Evolutionary conservation across 53 echinoderm and acorn worm genomes (phyloP).

Genomic region (Holothuria leucospilota): DNA sequence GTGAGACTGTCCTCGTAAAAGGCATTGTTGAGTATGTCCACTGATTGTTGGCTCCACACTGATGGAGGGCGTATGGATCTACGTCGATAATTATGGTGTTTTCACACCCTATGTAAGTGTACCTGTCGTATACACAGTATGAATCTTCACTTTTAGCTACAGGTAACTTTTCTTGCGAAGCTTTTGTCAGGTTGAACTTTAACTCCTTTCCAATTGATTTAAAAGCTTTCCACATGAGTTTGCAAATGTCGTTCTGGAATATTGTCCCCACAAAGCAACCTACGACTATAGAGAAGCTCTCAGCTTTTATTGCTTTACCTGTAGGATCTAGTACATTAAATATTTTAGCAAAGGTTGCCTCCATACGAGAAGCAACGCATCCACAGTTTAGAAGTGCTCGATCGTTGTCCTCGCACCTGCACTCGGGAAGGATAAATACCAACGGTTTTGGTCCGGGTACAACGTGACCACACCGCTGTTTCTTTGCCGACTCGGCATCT

Average conservation of each 20-base stretch:
- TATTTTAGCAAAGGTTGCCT: neutral
- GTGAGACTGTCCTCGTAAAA: constrained; percentile 32
- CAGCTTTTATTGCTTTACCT: neutral
- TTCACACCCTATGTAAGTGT: constrained; percentile 35
- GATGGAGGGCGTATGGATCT: constrained; percentile 31
- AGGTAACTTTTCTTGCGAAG: constrained; percentile 9
- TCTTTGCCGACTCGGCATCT: neutral
- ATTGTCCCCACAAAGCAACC: constrained; percentile 35
- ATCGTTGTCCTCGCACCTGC: neutral
- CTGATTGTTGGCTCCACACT: constrained; percentile 24
- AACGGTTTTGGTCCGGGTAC: constrained; percentile 23
- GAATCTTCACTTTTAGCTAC: neutral
- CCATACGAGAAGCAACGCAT: constrained; percentile 5
- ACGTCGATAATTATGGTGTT: constrained; percentile 14
- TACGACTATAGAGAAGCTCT: neutral
- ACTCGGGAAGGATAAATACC: constrained; percentile 18
- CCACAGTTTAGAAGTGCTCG: neutral
- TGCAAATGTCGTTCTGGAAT: constrained; percentile 23
- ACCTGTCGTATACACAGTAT: constrained; percentile 8
- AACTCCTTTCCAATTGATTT: constrained; percentile 2
- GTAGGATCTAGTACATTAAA: constrained; percentile 17
- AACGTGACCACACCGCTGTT: constrained; percentile 15
- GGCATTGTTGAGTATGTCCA: constrained; percentile 35
- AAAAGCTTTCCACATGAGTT: neutral
- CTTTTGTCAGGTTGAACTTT: neutral